Evolutionary conservation across 2,113 vertebrate genomes (phyloP), one percentile per base, ranked within the genome.

Genomic region (Stegastes partitus): DNA sequence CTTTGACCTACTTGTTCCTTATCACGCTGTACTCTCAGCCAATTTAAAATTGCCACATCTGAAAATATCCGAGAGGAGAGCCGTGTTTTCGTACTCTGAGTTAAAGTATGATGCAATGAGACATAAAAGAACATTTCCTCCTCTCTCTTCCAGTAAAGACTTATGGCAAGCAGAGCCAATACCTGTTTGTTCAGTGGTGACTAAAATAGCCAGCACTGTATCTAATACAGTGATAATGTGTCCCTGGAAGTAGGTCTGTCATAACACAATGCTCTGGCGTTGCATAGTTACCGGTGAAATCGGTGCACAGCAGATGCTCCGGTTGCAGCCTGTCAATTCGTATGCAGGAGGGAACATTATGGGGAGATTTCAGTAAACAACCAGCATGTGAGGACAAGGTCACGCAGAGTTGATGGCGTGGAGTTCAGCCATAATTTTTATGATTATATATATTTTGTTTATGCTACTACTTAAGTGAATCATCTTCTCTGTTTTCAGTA

Each of bases 201-300:
- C 89, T 82, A 72, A 86, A 80, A 76, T 83, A 84, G 81, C 59
- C 67, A 54, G 61, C 55, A 19, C 70, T 62, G 42, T 84, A 85
- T 93, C 91, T 88, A 93, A 94, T 92, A 87, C 91, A 91, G 92
- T 84, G 80, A 92, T 91, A 86, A 83, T 77, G 83, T 90, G 87
- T 87, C 84, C 79, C 82, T 82, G 83, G 81, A 89, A 81, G 88
- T 72, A 85, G 71, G 73, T 78, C 84, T 91, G 89, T 90, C 88
- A 87, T 82, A 93, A 92, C 91, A 92, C 71, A 81, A 42, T 53
- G 74, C 83, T 79, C 78, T 68, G 54, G 49, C 22, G 92, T 94
- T 92, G 92, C 93, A 25, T 92, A 77, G 94, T 78, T 86, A 93
- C 91, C 54, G 47, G 72, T 34, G 63, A 26, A 68, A 81, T 74